Conservation (phyloP, 1,140 invertebrate genomes). For the Sycophaga agraensis region DNA sequence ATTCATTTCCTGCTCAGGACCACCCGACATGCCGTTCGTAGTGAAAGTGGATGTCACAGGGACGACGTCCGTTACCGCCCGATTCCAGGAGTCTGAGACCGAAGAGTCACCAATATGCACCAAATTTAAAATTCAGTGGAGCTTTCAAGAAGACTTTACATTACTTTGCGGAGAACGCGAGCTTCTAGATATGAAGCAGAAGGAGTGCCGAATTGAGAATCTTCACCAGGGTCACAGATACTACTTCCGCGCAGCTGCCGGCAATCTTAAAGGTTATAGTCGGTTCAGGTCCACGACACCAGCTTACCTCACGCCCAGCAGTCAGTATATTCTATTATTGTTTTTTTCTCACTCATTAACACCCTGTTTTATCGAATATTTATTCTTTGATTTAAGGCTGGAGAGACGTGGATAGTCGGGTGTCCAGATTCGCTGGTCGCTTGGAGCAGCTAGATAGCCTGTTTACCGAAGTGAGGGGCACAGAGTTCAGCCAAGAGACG, state of each 20-base stretch:
- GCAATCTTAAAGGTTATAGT: conserved; percentile 91
- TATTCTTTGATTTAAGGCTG: conserved; percentile 61
- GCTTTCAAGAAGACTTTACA: conserved; percentile 76
- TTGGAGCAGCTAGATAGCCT: conserved; percentile 73
- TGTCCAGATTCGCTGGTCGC: conserved; percentile 69
- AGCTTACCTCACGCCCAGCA: conserved; percentile 82
- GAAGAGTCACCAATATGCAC: conserved; percentile 77
- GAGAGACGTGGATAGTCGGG: conserved; percentile 74
- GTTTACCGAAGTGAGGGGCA: conserved; percentile 69
- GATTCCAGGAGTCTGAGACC: conserved; percentile 70
- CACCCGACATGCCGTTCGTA: conserved; percentile 75
- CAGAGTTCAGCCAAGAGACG: conserved; percentile 64
- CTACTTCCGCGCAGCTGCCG: conserved; percentile 81
- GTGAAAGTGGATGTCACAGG: conserved; percentile 83
- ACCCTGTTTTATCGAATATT: too few species aligned
- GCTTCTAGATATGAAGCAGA: conserved; percentile 68
- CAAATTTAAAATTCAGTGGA: conserved; percentile 93
- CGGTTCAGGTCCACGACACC: conserved; percentile 74
- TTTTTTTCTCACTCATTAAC: too few species aligned
- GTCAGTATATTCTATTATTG: conserved; percentile 61
- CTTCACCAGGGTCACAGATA: conserved; percentile 81
- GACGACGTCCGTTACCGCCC: conserved; percentile 72
- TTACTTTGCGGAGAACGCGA: conserved; percentile 75
- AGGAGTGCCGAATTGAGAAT: conserved; percentile 60
- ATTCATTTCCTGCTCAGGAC: conserved; percentile 61